Evolutionary conservation across 2,888 invertebrate species (phyloP), one percentile per base, ranked within the genome.

Genomic region (Onthophagus sagittarius): DNA sequence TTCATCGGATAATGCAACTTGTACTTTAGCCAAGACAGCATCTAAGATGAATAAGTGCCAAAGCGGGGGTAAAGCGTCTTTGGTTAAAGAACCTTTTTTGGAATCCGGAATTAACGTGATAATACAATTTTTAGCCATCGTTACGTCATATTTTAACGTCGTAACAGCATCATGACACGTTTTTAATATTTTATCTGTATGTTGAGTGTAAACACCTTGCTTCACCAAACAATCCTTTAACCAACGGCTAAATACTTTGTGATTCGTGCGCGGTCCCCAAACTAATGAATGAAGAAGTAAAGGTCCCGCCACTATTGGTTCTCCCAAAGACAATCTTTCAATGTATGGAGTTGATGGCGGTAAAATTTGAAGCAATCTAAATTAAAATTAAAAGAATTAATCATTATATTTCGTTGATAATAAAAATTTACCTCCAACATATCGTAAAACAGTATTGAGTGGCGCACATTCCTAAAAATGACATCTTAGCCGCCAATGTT

Each of bases 381-480:
- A 78, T 84, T 77, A 53, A 77, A 75, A 65, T 75, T 70, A 70
- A 65, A 71, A 73, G 73, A 67, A 63, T 74, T 32, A 69, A 67
- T 6, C 62, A 15, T 23, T 23, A 23, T 23, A 23, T 1, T 23
- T 23, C 3, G 23, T 23, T 23, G 3, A 2, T 23, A 23, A 23
- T 2, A 4, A 53, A 53, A 32, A 77, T 78, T 79, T 83, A 91
- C 91, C 93, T 90, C 94, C 95, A 95, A 77, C 92, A 90, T 72
- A 94, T 91, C 74, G 92, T 93, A 84, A 96, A 96, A 83, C 96
- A 96, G 86, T 97, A 97, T 81, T 97, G 96, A 73, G 95, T 92
- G 0, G 95, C 94, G 78, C 96, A 94, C 3, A 94, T 84, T 2
- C 91, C 90, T 65, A 93, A 88, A 70, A 90, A 89, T 0, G 89